Conservation (phyloP, 2,797 vertebrate species). For the Hyperoplus immaculatus region DNA sequence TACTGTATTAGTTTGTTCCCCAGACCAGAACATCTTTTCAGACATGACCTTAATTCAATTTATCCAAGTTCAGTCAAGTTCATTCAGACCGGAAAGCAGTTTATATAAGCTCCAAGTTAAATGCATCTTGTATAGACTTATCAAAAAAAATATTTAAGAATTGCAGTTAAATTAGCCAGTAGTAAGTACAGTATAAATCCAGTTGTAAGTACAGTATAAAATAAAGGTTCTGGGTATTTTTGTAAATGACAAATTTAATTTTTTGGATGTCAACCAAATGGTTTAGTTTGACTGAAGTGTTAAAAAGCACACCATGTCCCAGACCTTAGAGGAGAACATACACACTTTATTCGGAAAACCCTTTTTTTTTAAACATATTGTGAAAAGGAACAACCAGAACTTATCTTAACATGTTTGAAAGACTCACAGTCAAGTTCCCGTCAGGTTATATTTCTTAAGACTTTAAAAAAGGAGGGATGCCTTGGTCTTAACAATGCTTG, state of each 20-base stretch:
- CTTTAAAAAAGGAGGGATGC: background rate
- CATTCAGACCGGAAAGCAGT: background rate
- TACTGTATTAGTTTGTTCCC: background rate
- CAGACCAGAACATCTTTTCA: background rate
- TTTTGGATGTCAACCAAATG: background rate
- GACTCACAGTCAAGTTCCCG: no score
- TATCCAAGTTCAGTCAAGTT: background rate
- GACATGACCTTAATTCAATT: background rate
- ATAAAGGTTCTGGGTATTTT: background rate
- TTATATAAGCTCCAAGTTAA: background rate
- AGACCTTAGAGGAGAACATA: no score
- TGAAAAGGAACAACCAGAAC: background rate
- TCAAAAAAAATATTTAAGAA: background rate
- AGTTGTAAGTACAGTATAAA: no score
- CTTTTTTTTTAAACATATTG: no score
- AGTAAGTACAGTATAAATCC: no score
- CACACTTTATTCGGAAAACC: no score
- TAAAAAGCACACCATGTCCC: no score
- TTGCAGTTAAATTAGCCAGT: background rate
- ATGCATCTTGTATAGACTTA: background rate
- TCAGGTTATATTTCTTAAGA: background rate
- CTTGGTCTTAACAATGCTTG: background rate
- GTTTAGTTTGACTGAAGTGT: background rate
- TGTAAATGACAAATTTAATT: background rate
- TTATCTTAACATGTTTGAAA: background rate